Evolutionary conservation across 2,113 vertebrate species (phyloP).

Genomic region (Lepus americanus): DNA sequence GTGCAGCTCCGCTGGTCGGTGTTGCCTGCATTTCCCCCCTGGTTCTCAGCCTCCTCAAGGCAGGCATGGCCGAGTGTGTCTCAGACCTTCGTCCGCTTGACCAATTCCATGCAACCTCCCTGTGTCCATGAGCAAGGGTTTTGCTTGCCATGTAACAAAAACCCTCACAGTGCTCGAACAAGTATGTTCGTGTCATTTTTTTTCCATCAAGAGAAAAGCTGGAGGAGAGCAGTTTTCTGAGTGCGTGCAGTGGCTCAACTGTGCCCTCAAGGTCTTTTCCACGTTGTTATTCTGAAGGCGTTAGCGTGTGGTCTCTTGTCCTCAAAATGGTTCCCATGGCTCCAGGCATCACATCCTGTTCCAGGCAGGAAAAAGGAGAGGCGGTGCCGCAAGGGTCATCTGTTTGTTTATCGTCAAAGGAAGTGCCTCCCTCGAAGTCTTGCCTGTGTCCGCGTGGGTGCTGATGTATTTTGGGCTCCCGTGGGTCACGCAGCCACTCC

Average conservation of each 20-base stretch:
- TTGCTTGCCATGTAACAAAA: neutral
- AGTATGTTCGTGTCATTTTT: neutral
- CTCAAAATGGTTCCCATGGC: neutral
- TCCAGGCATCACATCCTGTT: conserved; percentile 4
- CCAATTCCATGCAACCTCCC: neutral
- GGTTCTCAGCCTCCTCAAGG: neutral
- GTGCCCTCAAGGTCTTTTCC: neutral
- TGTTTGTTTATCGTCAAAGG: neutral
- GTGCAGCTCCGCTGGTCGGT: neutral
- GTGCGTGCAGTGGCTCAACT: neutral
- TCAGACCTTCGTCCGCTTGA: neutral
- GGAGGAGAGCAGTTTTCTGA: neutral
- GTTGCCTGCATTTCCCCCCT: neutral
- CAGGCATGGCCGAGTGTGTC: neutral
- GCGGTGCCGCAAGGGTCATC: neutral
- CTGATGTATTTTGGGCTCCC: neutral
- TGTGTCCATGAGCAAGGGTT: neutral
- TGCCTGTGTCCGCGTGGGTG: neutral
- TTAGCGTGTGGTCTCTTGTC: neutral
- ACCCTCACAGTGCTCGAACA: neutral
- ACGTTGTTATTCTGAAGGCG: neutral
- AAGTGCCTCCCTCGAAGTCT: neutral
- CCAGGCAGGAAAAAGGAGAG: neutral
- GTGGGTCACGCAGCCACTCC: neutral
- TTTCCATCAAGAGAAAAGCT: neutral